phyloP scores from a whole-genome alignment of 2,888 invertebrate genomes.

The Hecatera dysodea region DNA sequence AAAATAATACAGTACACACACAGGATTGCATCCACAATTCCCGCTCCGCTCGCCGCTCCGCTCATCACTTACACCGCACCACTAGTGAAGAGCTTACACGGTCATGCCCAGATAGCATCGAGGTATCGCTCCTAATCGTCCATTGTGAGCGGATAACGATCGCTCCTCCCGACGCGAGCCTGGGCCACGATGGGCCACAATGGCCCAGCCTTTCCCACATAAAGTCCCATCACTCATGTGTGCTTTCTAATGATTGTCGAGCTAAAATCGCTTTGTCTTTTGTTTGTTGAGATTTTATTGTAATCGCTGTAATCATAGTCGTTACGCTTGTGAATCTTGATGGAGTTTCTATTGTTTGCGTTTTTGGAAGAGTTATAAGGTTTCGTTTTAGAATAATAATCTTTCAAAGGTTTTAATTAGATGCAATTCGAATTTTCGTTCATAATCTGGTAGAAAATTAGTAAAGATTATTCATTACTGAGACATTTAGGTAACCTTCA shows the following conservation, averaged over 20 bases:
- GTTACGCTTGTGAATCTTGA: conserved; percentile 17
- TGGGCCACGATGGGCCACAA: conserved; percentile 70
- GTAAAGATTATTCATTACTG: too few relatives aligned
- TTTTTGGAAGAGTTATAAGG: background rate
- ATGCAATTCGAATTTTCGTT: background rate
- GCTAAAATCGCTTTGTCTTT: conserved; percentile 50
- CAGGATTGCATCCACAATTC: too few relatives aligned
- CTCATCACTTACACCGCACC: conserved; percentile 51
- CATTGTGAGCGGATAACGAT: conserved; percentile 82
- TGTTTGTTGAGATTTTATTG: conserved; percentile 16
- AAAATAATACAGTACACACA: background rate
- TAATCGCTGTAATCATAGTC: conserved; percentile 11
- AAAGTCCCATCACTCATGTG: conserved; percentile 62
- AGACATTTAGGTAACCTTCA: too few relatives aligned
- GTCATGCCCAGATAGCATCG: conserved; percentile 78
- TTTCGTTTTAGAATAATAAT: background rate
- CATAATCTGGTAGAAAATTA: background rate
- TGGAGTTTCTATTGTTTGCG: conserved; percentile 1
- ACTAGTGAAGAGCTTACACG: conserved; percentile 75
- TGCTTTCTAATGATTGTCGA: conserved; percentile 71
- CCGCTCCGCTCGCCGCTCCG: conserved; percentile 1
- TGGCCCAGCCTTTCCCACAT: conserved; percentile 71
- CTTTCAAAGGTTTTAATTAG: background rate
- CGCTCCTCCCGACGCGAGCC: conserved; percentile 60
- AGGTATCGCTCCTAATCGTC: conserved; percentile 82